A percentile compares a stretch with the other conserved stretches of the same genome.
Conservation (phyloP, 2,888 invertebrate species). For the Cynaeus angustus region DNA sequence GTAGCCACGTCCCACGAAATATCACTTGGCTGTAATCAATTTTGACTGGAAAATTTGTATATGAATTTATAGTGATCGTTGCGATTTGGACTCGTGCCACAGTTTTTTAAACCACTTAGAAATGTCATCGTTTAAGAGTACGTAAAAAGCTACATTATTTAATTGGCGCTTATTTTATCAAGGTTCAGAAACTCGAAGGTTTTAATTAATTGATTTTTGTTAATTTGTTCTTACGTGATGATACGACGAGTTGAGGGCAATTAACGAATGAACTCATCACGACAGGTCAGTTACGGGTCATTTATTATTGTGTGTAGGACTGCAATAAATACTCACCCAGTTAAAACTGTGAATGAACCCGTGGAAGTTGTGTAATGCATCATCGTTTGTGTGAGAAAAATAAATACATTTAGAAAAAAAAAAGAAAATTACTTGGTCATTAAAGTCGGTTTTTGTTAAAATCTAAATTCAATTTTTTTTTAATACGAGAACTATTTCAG, state of each 20-base stretch:
- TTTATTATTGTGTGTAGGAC: constrained; percentile 26
- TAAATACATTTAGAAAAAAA: no score
- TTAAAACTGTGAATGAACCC: not conserved
- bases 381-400: not conserved
- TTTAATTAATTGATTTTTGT: constrained; percentile 33
- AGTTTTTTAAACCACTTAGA: constrained; percentile 24
- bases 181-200: constrained; percentile 9
- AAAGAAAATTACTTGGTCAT: no score
- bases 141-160: constrained; percentile 29
- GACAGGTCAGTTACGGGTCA: constrained; percentile 29
- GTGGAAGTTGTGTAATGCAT: not conserved
- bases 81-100: constrained; percentile 38
- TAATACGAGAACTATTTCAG: no score
- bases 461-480: no score
- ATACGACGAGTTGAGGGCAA: not conserved
- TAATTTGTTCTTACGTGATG: constrained; percentile 12
- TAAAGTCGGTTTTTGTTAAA: no score
- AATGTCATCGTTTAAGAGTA: constrained; percentile 45
- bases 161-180: constrained; percentile 33
- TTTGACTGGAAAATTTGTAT: constrained; percentile 44
- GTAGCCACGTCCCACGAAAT: constrained; percentile 24
- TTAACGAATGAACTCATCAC: constrained; percentile 26
- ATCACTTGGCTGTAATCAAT: constrained; percentile 46
- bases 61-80: constrained; percentile 40
- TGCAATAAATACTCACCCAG: constrained; percentile 15